Base-by-base conservation (phyloP, 2,888 invertebrate genomes). In the Mystacides longicornis region DNA sequence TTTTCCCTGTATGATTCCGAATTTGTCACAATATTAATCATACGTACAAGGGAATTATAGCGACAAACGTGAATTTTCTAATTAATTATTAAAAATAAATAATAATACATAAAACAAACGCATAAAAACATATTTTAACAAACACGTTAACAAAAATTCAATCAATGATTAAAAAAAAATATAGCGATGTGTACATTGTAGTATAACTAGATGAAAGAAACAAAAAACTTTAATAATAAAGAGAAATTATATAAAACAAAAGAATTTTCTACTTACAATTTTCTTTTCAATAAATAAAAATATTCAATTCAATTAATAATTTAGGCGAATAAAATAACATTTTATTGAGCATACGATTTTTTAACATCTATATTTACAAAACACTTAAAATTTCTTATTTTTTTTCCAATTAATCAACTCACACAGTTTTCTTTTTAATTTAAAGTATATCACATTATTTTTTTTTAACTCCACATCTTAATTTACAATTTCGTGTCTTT, bases 1-100 rank as follows among this genome's bases (percentile, higher is more conserved):
- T 18, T 21, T 63, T 73, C 75, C 76, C 75, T 76, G 76, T 75
- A 67, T 70, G 64, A 61, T 70, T 75, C 75, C 75, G 75, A 75
- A 75, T 75, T 75, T 75, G 75, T 72, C 69, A 31, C 48, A 48
- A 47, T 27, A 47, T 19, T 11, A 31, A 7, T 37, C 37, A 37
- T 37, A 37, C 14, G 16, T 37, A 37, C 27, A 27, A 27, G 27
- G 27, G 27, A 27, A 27, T 27, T 27, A 27, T 27, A 7, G 27
- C 5, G 11, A 27, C 27, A 27, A 27, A 27, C 11, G 27, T 27
- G 27, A 11, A 27, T 27, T n/a, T n/a, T n/a, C n/a, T n/a, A n/a
- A n/a, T n/a, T n/a, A 11, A 27, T 27, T 27, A 7, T 27, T 27
- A 7, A 27, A 27, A 27, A 27, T 27, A 27, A 27, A 27, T 27